Conservation (phyloP, 2,113 vertebrate species). For the Syngnathoides biaculeatus region DNA sequence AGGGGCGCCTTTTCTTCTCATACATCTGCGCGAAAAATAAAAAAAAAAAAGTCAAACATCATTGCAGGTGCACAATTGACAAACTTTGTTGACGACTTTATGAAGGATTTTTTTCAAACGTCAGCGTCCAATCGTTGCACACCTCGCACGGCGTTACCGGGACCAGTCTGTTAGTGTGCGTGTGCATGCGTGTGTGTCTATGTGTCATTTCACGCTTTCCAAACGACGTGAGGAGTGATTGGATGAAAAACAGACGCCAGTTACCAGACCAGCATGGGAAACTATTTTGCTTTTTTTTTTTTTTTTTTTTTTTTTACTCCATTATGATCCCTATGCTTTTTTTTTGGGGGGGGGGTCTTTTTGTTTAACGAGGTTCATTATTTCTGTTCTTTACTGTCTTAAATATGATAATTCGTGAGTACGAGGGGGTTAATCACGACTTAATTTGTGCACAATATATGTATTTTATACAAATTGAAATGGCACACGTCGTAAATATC, state of each 20-base stretch:
- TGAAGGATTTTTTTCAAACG: not conserved
- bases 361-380: not conserved
- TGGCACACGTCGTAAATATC: too few species aligned
- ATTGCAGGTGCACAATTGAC: conserved; percentile 20
- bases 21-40: not conserved
- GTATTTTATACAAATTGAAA: too few species aligned
- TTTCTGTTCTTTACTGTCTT: too few species aligned
- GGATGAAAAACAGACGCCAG: conserved; percentile 31
- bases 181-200: conserved; percentile 8
- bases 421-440: not conserved
- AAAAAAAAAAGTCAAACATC: conserved; percentile 3
- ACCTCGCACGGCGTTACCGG: conserved; percentile 5
- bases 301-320: too few species aligned
- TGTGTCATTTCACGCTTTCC: conserved; percentile 8
- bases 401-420: too few species aligned
- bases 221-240: conserved; percentile 37
- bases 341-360: too few species aligned
- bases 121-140: conserved; percentile 13
- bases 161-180: not conserved
- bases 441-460: not conserved
- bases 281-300: conserved; percentile 29
- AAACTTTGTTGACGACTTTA: not conserved
- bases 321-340: not conserved
- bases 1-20: conserved; percentile 5
- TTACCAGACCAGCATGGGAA: conserved; percentile 3